Evolutionary conservation across 2,888 invertebrate genomes (phyloP), one percentile per base, ranked within the genome.

Genomic region (Acanthosepion pharaonis): DNA sequence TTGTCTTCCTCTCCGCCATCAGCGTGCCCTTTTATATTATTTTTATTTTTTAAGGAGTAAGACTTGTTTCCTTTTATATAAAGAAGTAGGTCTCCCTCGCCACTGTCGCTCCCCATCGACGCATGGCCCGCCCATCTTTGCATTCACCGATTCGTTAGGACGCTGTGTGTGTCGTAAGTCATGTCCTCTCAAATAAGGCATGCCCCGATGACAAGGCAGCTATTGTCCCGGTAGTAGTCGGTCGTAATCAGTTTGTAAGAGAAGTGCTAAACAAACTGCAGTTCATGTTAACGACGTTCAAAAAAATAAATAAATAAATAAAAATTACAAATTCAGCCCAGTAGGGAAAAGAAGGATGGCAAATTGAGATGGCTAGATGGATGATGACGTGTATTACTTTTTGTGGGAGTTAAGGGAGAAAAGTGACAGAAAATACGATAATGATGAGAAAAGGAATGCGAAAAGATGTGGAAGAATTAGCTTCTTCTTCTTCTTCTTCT

Each of bases 121-220:
- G 78, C 78, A n/a, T 78, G 78, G 1, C 78, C n/a, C 78, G 9
- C 78, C 28, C 9, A 28, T 78, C 78, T 78, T 78, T 11, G 9
- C 28, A 5, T 28, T 78, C 78, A 78, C 15, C 78, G 78, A 78
- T 78, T 78, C 1, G 78, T 78, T 78, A 28, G 78, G 78, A 78
- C 78, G 4, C n/a, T 78, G 28, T n/a, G 78, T 78, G 78, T 28
- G 78, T 78, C 78, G 78, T 78, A 78, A 78, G 78, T 78, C 78
- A 78, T 78, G 78, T 78, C 78, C 78, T 78, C 78, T 78, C 78
- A 78, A 78, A 78, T n/a, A 78, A 78, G n/a, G n/a, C 78, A 78
- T 78, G 78, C 78, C 78, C 78, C 78, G 78, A 11, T 78, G 78
- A n/a, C 78, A 78, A 78, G 78, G 78, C 78, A n/a, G 0, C 78